Percentiles rank a stretch among this genome's conserved stretches.
Evolutionary conservation across 2,797 vertebrate species (phyloP).

Genomic region (Aselliscus stoliczkanus): DNA sequence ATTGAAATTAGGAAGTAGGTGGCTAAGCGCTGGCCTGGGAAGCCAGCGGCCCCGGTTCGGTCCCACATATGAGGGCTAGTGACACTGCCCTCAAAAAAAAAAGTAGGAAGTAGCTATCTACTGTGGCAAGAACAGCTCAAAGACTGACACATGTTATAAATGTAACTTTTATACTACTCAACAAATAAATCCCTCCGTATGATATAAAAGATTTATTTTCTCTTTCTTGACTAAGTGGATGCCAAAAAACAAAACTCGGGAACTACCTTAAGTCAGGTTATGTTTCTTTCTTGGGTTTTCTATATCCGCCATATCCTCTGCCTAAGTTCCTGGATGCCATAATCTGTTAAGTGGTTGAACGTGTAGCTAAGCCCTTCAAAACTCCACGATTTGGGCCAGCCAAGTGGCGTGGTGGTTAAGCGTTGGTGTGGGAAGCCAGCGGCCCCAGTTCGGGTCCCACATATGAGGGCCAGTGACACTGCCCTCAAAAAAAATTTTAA

Average conservation of each 20-base stretch:
- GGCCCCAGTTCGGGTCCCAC: too few species aligned
- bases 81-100: too few species aligned
- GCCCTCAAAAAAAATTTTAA: too few species aligned
- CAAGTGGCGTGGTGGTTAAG: too few species aligned
- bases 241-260: neutral
- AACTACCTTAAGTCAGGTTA: neutral
- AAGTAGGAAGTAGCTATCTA: neutral
- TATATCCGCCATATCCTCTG: neutral
- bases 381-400: neutral
- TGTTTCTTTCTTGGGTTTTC: neutral
- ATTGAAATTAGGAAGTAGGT: neutral
- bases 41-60: too few species aligned
- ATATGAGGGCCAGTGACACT: too few species aligned
- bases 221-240: neutral
- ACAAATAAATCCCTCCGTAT: neutral
- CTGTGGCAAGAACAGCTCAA: neutral
- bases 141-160: neutral
- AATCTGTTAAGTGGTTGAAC: neutral
- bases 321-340: neutral
- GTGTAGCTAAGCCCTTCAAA: neutral
- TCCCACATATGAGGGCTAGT: too few species aligned
- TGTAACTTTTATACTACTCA: neutral
- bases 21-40: too few species aligned
- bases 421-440: too few species aligned
- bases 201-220: rapidly evolving